Conservation (phyloP, 2,113 vertebrate species). For the Cyrtonyx montezumae region DNA sequence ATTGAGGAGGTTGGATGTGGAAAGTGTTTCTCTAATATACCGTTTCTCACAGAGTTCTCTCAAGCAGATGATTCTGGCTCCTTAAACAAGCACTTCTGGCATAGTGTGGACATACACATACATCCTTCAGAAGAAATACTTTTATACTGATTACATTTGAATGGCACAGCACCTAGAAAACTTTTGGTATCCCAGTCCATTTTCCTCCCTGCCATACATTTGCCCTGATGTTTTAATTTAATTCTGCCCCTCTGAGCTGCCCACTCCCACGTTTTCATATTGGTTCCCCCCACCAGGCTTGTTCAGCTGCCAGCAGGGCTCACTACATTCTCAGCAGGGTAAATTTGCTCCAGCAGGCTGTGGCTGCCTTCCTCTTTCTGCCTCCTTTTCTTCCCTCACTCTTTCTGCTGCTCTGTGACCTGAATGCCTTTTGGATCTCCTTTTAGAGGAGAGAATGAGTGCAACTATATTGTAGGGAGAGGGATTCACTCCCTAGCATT, state of each 20-base stretch:
- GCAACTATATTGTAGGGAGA: background rate
- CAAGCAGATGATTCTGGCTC: background rate
- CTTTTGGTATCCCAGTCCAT: background rate
- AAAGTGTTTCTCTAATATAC: background rate
- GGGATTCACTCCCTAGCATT: background rate
- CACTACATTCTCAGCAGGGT: background rate
- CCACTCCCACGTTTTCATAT: background rate
- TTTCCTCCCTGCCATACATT: background rate
- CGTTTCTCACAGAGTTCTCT: background rate
- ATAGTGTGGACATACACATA: background rate
- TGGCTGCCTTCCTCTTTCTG: background rate
- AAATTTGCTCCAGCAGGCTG: background rate
- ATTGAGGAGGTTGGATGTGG: background rate
- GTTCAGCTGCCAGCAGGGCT: accelerated
- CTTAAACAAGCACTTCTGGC: background rate
- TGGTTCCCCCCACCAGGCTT: background rate
- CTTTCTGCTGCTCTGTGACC: background rate
- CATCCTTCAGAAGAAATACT: background rate
- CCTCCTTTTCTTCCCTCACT: accelerated
- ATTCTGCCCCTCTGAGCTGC: background rate
- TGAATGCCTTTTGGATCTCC: background rate
- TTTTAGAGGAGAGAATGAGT: background rate
- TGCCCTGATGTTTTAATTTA: background rate
- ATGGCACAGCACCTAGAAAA: background rate
- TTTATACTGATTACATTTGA: background rate